Evolutionary conservation across 2,113 vertebrate genomes (phyloP), one percentile per base, ranked within the genome.

Genomic region (Pterophyllum scalare): DNA sequence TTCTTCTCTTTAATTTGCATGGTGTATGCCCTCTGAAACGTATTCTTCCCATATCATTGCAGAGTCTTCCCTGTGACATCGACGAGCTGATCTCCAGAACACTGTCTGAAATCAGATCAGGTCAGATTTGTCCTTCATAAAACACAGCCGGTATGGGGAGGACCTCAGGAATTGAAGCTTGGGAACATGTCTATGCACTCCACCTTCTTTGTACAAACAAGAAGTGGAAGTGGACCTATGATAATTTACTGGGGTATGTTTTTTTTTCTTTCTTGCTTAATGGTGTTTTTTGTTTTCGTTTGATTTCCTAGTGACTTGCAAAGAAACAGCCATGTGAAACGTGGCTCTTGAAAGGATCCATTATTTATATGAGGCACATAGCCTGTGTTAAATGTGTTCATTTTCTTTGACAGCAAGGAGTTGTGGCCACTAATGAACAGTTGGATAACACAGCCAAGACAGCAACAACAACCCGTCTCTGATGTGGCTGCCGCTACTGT

Each of bases 361-460:
- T 14, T 43, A 49, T 49, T 49, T 6, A 49, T 49, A 17, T 7
- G 5, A 52, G 43, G 24, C 43, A 31, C 43, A 5, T 52, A 52
- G 9, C 19, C 0, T 81, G 31, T 76, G 3, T 13, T 87, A 26
- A 15, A 86, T 24, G 0, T 62, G 20, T 35, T 82, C 1, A 35
- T 62, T 85, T 26, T 87, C 82, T 88, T 70, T 75, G 31, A 62
- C 84, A 99, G 98, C 46, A 97, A 97, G 88, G 96, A 97, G 72
- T 94, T 99, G 80, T 99, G 98, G 98, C 98, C 98, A 24, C 87
- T 97, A 2, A 97, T 99, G 97, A 97, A 99, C 89, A 94, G 94
- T 10, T 99, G 98, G 98, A 92, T 98, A 83, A 96, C 95, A 17
- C 96, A 96, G 70, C 95, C 96, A 65, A 97, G 97, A 89, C 92